Evolutionary conservation across 2,113 vertebrate species (phyloP), one percentile per base, ranked within the genome.

Genomic region (Megatriorchis doriae): DNA sequence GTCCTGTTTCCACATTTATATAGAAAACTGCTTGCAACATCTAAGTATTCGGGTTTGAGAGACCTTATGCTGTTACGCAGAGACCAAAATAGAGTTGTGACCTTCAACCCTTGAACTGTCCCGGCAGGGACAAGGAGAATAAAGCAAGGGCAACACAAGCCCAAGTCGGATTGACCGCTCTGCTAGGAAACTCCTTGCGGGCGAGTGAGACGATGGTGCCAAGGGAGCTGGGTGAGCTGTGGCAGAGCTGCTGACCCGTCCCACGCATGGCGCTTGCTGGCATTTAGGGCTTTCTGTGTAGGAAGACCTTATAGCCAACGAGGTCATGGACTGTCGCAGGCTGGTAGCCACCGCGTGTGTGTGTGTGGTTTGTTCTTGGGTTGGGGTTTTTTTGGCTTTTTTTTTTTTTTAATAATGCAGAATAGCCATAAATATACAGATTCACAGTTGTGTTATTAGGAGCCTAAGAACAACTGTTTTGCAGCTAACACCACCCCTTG

Each of bases 161-260:
- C 9, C 4, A 13, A 16, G 31, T 68, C n/a, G 68, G 53, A 58
- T 16, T 53, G 15, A 26, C 26, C 1, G 1, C 48, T 77, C 12
- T 50, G 27, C n/a, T 68, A 8, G 23, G 47, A 86, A 19, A 29
- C 5, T 66, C 42, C 36, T 75, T 74, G 26, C 22, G 26, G n/a
- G 45, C 2, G 0, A 52, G 17, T n/a, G 72, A 68, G 34, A 11
- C 0, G 0, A 12, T 21, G 9, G 19, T 75, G 27, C 42, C 38
- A 12, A 23, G 18, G 16, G 23, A 43, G 8, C 31, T 43, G 26
- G 14, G 34, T n/a, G 50, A 73, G 13, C 55, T 80, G 32, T 48
- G 22, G 40, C 3, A 3, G 43, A 88, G 45, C 36, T 70, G 32
- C 32, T 67, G 58, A 52, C 26, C 9, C 1, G 3, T 62, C 58